Evolutionary conservation across 1,140 invertebrate species (phyloP).

Genomic region (Tetramorium simillimum): DNA sequence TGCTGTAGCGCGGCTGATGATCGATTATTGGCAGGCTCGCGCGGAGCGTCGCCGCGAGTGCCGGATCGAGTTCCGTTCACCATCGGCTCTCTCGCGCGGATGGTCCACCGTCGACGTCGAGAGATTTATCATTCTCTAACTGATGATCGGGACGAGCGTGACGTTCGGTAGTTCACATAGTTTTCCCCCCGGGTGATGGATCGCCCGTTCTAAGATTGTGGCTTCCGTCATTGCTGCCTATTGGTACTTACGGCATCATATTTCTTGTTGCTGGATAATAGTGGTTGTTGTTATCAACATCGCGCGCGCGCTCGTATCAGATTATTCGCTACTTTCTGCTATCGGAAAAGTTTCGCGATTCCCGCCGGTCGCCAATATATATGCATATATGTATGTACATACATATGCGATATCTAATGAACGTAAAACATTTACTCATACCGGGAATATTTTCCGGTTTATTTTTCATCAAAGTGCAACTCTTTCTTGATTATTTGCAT

Average conservation of each 20-base stretch:
- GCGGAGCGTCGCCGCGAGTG: background rate
- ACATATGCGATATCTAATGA: background rate
- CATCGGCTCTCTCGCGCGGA: constrained; percentile 13
- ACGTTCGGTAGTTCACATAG: constrained; percentile 45
- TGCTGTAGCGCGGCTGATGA: background rate
- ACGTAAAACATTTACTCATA: background rate
- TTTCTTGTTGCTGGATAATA: constrained; percentile 19
- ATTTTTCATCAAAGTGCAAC: background rate
- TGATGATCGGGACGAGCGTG: constrained; percentile 32
- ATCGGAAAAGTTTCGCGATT: background rate
- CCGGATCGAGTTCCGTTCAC: constrained; percentile 32
- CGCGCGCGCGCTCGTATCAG: background rate
- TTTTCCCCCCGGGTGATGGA: constrained; percentile 29
- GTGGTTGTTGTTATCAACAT: background rate
- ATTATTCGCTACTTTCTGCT: background rate
- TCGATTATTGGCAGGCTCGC: constrained; percentile 30
- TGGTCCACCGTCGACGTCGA: constrained; percentile 7
- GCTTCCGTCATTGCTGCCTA: constrained; percentile 36
- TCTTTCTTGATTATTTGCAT: background rate
- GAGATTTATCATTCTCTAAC: constrained; percentile 54
- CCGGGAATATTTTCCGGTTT: background rate
- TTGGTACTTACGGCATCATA: constrained; percentile 12
- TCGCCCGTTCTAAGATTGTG: constrained; percentile 28
- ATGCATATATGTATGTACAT: background rate
- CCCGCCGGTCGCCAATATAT: background rate